phyloP scores from a whole-genome alignment of 2,888 invertebrate genomes.

The Crioceris asparagi region DNA sequence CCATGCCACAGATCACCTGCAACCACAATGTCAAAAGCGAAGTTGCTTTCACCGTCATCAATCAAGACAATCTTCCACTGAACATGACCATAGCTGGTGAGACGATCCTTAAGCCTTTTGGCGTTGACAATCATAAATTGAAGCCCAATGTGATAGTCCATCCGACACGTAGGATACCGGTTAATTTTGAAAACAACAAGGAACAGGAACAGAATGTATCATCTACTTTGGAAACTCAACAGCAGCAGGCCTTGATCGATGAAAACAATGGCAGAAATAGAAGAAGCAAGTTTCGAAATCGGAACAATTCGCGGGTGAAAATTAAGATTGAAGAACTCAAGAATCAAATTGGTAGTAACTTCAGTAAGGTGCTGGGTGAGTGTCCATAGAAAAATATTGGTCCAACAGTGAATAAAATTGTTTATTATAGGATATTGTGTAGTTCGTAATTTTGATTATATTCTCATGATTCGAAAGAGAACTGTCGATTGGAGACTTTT shows the following conservation, averaged over 20 bases:
- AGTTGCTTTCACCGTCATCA: conserved; percentile 37
- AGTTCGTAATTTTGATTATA: no score
- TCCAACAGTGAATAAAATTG: no score
- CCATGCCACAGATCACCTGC: conserved; percentile 23
- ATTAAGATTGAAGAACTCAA: conserved; percentile 31
- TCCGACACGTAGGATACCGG: conserved; percentile 38
- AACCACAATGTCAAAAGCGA: conserved; percentile 30
- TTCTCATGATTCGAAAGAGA: no score
- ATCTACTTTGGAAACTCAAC: conserved; percentile 30
- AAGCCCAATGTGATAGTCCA: conserved; percentile 48
- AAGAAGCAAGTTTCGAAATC: no score
- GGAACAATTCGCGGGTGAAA: conserved; percentile 29
- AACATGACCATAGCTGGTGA: conserved; percentile 31
- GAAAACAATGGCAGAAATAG: no score
- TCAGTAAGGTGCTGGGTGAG: conserved; percentile 50
- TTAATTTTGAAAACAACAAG: conserved; percentile 30
- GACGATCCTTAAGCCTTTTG: conserved; percentile 35
- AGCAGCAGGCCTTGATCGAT: no score
- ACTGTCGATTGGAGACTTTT: no score
- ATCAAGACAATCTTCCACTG: conserved; percentile 36
- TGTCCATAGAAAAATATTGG: no score
- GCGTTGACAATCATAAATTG: conserved; percentile 28
- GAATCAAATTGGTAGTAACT: conserved; percentile 40
- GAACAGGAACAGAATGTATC: conserved; percentile 31
- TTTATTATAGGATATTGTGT: no score